Evolutionary conservation across 2,888 invertebrate genomes (phyloP), one percentile per base, ranked within the genome.

Genomic region (Parapristionchus giblindavisi): DNA sequence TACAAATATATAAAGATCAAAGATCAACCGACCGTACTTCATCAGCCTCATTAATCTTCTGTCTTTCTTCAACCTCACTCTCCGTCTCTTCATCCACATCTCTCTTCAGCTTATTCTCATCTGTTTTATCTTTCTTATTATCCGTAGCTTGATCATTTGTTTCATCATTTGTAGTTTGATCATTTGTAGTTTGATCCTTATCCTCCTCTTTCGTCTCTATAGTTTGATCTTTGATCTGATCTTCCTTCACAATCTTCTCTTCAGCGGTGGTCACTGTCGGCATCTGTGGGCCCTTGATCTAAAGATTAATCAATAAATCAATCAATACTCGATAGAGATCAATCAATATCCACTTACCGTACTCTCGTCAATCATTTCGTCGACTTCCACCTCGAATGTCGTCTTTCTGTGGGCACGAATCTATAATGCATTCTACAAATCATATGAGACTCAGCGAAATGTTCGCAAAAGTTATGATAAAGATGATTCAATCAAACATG

Each of bases 151-250:
- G 40, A 32, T 56, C 24, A 38, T 54, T 56, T 34, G 52, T 34
- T 24, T 61, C 36, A 8, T 61, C n/a, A 17, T 54, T n/a, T 8
- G 56, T 6, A 6, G 56, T n/a, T 52, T 77, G 75, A 75, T 76
- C 75, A 63, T 70, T 75, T 43, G 77, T 76, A 14, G 76, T 76
- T 36, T 68, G 74, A 2, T 72, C 76, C 56, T 52, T 54, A 27
- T 17, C 21, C 14, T 34, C 56, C 58, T 72, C 60, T n/a, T 21
- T 51, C 58, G 32, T 58, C 60, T 24, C 40, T 32, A 6, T 8
- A 24, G n/a, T n/a, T 17, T 40, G 43, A 32, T 43, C 58, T 34
- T 56, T 32, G 40, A 36, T 56, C 24, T 70, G 32, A 14, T 61
- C 36, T 27, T 61, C n/a, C 56, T 54, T n/a, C 56, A 24, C n/a